Conservation (phyloP, 2,113 vertebrate species). For the Hipposideros armiger region DNA sequence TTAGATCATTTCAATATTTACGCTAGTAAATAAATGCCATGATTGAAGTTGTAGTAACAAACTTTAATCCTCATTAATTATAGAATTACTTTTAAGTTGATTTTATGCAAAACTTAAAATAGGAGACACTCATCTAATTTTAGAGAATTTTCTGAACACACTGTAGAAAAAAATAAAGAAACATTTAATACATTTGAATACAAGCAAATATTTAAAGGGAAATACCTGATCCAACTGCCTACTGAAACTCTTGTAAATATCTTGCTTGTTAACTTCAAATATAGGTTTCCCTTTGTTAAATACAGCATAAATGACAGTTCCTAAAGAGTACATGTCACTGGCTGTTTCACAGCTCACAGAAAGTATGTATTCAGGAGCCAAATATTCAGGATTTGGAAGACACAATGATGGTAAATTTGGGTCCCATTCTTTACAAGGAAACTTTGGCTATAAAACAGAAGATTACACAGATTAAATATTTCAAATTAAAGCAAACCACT, state of each 20-base stretch:
- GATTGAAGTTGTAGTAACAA: neutral
- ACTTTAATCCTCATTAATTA: conserved; percentile 26
- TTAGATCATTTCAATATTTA: conserved; percentile 14
- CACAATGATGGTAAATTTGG: conserved; percentile 97
- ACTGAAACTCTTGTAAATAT: conserved; percentile 99
- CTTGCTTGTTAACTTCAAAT: conserved; percentile 98
- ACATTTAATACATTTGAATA: conserved; percentile 50
- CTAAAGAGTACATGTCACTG: conserved; percentile 99
- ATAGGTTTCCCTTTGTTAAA: conserved; percentile 99
- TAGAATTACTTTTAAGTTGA: conserved; percentile 27
- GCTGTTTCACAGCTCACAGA: conserved; percentile 98
- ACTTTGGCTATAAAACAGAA: conserved; percentile 90
- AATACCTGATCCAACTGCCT: conserved; percentile 97
- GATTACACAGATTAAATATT: conserved; percentile 43
- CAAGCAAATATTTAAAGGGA: conserved; percentile 63
- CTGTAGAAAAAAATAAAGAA: conserved; percentile 9
- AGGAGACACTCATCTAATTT: conserved; percentile 9
- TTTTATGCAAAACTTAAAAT: conserved; percentile 55
- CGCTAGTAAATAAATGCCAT: neutral
- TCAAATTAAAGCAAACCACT: conserved; percentile 56
- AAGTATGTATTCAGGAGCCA: conserved; percentile 98
- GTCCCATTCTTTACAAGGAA: conserved; percentile 98
- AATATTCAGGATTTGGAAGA: conserved; percentile 98
- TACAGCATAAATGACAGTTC: conserved; percentile 95
- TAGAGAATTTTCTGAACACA: conserved; percentile 37